These are phyloP conservation scores for Ganaspis brasiliensis DNA, from an alignment of 2,888 invertebrate genomes.

Conservation along the genomic window DNA sequence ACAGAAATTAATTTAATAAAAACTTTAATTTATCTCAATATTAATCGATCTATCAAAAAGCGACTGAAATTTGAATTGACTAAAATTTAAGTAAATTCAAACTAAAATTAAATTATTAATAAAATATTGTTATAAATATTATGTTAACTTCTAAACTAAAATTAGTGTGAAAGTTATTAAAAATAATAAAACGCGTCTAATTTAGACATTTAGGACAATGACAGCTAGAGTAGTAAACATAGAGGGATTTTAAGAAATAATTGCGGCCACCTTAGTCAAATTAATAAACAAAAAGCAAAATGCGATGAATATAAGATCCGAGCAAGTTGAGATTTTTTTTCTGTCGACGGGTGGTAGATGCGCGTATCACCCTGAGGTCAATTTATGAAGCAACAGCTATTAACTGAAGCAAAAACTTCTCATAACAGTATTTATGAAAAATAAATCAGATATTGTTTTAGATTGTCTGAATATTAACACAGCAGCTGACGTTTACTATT, in stretches of 20 bases:
- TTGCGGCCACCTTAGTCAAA: constrained; percentile 38
- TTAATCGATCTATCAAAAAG: too few species aligned
- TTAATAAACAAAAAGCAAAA: constrained; percentile 44
- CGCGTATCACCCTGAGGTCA: constrained; percentile 58
- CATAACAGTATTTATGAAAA: constrained; percentile 58
- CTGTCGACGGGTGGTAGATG: constrained; percentile 61
- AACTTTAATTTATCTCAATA: neutral
- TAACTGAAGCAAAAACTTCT: constrained; percentile 58
- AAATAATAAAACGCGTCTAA: too few species aligned
- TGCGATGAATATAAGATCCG: constrained; percentile 40
- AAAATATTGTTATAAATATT: too few species aligned
- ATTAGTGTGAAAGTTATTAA: constrained; percentile 13
- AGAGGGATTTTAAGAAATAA: constrained; percentile 26
- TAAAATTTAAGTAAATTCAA: too few species aligned
- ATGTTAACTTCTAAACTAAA: too few species aligned
- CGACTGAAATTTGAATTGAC: too few species aligned
- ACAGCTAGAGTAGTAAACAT: constrained; percentile 39
- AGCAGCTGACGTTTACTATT: neutral
- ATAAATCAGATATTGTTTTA: constrained; percentile 29
- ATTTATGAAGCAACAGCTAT: constrained; percentile 61
- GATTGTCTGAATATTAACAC: neutral
- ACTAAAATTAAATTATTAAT: too few species aligned
- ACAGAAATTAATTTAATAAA: too few species aligned
- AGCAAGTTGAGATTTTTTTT: constrained; percentile 42
- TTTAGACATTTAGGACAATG: constrained; percentile 23